Conservation (phyloP, 2,113 vertebrate species). For the Grammatotria lemairii region DNA sequence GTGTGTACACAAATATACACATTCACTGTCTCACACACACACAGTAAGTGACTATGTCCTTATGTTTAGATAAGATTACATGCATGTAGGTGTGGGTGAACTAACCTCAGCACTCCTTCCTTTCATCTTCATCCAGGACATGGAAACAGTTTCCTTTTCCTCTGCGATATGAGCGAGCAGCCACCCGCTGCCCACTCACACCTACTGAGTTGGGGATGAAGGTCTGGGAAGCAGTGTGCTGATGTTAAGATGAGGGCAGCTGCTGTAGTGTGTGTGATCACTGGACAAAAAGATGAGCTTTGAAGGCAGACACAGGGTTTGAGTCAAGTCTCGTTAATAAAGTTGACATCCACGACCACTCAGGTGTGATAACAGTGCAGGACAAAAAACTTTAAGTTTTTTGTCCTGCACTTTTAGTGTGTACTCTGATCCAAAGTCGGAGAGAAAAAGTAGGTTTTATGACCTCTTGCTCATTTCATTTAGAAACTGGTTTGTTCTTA, state of each 20-base stretch:
- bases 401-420: not conserved
- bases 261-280: not conserved
- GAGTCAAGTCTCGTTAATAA: not conserved
- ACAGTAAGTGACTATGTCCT: not conserved
- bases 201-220: not conserved
- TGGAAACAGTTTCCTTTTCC: slow-evolving; percentile 27
- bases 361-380: not conserved
- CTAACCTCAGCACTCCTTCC: not conserved
- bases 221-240: not conserved
- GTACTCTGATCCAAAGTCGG: not conserved
- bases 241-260: not conserved
- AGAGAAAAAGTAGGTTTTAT: not conserved
- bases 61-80: not conserved
- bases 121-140: slow-evolving; percentile 21
- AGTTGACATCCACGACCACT: not conserved
- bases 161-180: not conserved
- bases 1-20: not conserved
- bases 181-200: not conserved
- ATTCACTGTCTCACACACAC: not conserved
- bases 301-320: not conserved
- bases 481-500: not conserved
- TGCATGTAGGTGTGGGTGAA: not conserved
- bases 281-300: not conserved
- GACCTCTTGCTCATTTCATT: not conserved
- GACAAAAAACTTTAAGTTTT: not conserved